Conservation (phyloP, 2,113 vertebrate species). For the Syngnathus typhle region DNA sequence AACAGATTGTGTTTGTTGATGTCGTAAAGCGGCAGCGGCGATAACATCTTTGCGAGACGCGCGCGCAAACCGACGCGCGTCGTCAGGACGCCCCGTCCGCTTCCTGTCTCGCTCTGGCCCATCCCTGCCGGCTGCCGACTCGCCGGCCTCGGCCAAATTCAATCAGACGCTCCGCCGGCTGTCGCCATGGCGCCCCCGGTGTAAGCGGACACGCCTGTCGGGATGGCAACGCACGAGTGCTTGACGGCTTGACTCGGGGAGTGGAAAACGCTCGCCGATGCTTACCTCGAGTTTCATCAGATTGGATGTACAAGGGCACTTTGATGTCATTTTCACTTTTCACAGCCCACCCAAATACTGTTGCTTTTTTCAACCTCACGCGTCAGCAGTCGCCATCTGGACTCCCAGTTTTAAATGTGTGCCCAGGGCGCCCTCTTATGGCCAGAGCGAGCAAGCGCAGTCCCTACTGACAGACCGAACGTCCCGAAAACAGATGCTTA, state of each 20-base stretch:
- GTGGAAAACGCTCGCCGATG: constrained; percentile 1
- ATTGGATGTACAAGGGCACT: background rate
- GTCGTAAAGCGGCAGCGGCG: background rate
- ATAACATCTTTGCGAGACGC: background rate
- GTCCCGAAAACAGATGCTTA: background rate
- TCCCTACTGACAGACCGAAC: background rate
- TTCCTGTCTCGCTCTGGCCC: constrained; percentile 44
- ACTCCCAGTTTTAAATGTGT: constrained; percentile 1
- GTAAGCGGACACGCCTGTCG: constrained; percentile 44
- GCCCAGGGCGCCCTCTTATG: constrained; percentile 43
- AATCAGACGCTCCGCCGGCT: constrained; percentile 53
- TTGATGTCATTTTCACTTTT: background rate
- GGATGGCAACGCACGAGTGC: constrained; percentile 12
- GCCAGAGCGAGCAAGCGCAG: constrained; percentile 11
- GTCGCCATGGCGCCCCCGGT: constrained; percentile 49
- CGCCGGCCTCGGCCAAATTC: constrained; percentile 54
- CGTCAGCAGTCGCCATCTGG: background rate
- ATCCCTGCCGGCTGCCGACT: constrained; percentile 33
- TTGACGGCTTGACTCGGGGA: constrained; percentile 3
- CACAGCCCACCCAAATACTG: background rate
- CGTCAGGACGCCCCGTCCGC: constrained; percentile 46
- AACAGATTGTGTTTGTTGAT: background rate
- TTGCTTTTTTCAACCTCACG: background rate
- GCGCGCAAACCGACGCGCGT: background rate
- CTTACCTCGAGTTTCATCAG: background rate